A percentile compares a stretch with the other conserved stretches of the same genome.
These are phyloP conservation scores for Piaya cayana DNA, from an alignment of 2,113 vertebrate species.

Conservation along the genomic window DNA sequence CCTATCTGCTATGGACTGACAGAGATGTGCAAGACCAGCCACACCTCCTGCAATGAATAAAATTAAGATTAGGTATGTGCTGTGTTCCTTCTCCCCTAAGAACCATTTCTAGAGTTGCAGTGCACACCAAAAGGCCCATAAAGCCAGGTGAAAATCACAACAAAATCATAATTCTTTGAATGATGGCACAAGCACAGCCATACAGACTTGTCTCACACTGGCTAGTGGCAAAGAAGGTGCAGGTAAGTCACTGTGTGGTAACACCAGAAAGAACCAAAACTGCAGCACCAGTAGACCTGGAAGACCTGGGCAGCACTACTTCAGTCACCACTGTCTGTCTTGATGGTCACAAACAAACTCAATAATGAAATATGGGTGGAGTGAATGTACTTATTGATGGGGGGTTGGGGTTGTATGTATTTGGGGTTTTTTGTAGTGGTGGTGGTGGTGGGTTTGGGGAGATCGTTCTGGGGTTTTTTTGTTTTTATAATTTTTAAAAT, in stretches of 20 bases:
- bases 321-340: not conserved
- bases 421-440: not conserved
- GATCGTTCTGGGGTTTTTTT: too few relatives aligned
- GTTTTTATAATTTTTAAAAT: not conserved
- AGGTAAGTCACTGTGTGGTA: fast-evolving
- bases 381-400: not conserved
- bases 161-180: not conserved
- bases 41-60: not conserved
- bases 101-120: not conserved
- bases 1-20: not conserved
- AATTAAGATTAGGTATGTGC: fast-evolving
- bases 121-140: not conserved
- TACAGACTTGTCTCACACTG: not conserved
- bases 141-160: not conserved
- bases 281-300: not conserved
- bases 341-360: not conserved
- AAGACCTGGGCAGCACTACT: not conserved
- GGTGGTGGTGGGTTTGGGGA: too few relatives aligned
- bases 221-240: not conserved
- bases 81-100: not conserved
- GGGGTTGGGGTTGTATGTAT: too few relatives aligned
- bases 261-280: not conserved
- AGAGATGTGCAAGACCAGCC: not conserved
- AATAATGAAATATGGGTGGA: not conserved
- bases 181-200: not conserved